Evolutionary conservation across 1,140 invertebrate species (phyloP), one percentile per base, ranked within the genome.

Genomic region (Lepidurus arcticus): DNA sequence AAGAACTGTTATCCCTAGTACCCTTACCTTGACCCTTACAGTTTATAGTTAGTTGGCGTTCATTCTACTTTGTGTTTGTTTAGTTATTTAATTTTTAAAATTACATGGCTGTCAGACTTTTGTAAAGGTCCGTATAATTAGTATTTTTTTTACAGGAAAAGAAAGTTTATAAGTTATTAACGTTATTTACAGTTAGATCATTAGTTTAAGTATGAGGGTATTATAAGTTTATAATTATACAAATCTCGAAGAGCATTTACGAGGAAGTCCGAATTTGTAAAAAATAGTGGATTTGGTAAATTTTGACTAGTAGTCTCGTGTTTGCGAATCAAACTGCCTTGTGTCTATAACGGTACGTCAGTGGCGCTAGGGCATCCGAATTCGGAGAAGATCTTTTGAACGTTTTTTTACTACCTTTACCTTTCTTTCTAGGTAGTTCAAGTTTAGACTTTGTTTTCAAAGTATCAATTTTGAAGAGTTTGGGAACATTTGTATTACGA

Each of bases 241-340:
- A 47, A 47, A 47, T 47, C 45, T 47, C 45, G 45, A 47, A 47
- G 45, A 47, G 2, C 2, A 47, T 47, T 47, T 47, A 2, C 45
- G 45, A 47, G 45, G 45, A 47, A 47, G 45, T 47, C 45, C 45
- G 16, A 47, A 47, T 47, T 47, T 47, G 45, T 47, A 47, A 47
- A 47, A 47, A 47, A 47, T 47, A 47, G 45, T 47, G 45, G 45
- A 47, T 47, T 47, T 47, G 45, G 45, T 47, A 47, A 47, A 47
- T 47, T 47, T 47, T 47, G 45, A 47, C 45, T 47, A 47, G 9
- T 47, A 47, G 45, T 47, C 45, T 47, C 45, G 45, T 47, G 45
- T 47, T 47, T 47, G 45, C 45, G 45, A 47, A 47, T 1, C 45
- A 47, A 47, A 47, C 45, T 47, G 45, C 45, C 45, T 47, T 47